Evolutionary conservation across 2,113 vertebrate species (phyloP).

Genomic region (Sceloporus tristichus): DNA sequence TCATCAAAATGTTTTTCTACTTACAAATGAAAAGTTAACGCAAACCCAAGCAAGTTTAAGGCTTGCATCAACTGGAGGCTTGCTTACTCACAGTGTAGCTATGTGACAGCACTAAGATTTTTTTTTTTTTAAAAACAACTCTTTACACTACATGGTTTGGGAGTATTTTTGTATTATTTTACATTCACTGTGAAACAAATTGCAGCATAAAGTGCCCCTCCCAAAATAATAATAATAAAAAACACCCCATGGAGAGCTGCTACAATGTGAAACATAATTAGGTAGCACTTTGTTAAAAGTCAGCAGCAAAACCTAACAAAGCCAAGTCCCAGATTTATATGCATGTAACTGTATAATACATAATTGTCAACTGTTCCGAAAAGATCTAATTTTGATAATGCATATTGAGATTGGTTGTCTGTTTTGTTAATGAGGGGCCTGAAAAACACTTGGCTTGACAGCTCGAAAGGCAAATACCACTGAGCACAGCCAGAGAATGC

Average conservation of each 20-base stretch:
- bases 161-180: constrained; percentile 70
- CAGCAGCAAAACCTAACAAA: constrained; percentile 75
- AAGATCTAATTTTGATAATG: constrained; percentile 83
- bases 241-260: constrained; percentile 70
- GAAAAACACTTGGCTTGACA: constrained; percentile 79
- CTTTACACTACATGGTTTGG: constrained; percentile 49
- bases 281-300: constrained; percentile 80
- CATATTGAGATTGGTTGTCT: constrained; percentile 76
- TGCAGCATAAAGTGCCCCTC: constrained; percentile 71
- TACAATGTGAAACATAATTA: constrained; percentile 77
- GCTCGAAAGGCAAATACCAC: constrained; percentile 70
- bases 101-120: constrained; percentile 52
- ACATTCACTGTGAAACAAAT: constrained; percentile 78
- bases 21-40: constrained; percentile 67
- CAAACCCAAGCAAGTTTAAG: constrained; percentile 68
- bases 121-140: constrained; percentile 49
- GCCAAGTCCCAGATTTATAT: constrained; percentile 73
- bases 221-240: constrained; percentile 44
- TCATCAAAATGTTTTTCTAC: constrained; percentile 35
- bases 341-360: constrained; percentile 74
- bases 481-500: constrained; percentile 68
- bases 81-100: constrained; percentile 67
- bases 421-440: constrained; percentile 72
- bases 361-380: constrained; percentile 80
- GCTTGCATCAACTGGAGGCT: constrained; percentile 67